Evolutionary conservation across 2,113 vertebrate genomes (phyloP).

Genomic region (Macquaria australasica): DNA sequence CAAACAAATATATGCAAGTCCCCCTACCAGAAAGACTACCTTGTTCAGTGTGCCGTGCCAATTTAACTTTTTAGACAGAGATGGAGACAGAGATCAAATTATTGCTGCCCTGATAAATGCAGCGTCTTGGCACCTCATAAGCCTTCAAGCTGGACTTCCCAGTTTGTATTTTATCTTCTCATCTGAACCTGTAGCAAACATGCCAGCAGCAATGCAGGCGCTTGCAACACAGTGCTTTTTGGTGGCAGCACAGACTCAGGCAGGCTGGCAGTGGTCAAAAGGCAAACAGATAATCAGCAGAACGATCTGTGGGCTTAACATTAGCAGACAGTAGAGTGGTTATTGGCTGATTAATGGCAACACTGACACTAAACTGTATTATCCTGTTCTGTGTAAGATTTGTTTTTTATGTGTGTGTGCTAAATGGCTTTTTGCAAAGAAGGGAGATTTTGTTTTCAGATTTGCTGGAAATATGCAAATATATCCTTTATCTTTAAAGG

Average conservation of each 20-base stretch:
- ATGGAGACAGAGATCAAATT: not conserved
- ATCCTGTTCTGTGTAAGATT: not conserved
- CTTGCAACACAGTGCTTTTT: not conserved
- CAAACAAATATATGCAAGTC: not conserved
- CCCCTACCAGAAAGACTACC: not conserved
- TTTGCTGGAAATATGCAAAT: conserved; percentile 5
- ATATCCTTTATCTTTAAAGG: not conserved
- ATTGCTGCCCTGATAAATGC: not conserved
- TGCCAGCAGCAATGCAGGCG: not conserved
- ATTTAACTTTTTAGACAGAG: not conserved
- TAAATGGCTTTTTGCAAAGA: not conserved
- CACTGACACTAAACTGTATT: not conserved
- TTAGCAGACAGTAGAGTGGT: not conserved
- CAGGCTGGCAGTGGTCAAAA: not conserved
- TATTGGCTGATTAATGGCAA: not conserved
- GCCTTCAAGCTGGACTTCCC: not conserved
- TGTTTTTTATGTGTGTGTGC: not conserved
- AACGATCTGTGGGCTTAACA: not conserved
- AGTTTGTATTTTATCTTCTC: not conserved
- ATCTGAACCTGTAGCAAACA: not conserved
- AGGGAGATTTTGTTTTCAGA: not conserved
- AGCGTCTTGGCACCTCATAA: not conserved
- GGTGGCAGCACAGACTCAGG: not conserved
- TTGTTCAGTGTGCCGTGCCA: not conserved
- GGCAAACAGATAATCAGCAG: conserved; percentile 12